A percentile compares a stretch with the other conserved stretches of the same genome.
phyloP scores from a whole-genome alignment of 2,888 invertebrate species.

The Aphidoletes aphidimyza region DNA sequence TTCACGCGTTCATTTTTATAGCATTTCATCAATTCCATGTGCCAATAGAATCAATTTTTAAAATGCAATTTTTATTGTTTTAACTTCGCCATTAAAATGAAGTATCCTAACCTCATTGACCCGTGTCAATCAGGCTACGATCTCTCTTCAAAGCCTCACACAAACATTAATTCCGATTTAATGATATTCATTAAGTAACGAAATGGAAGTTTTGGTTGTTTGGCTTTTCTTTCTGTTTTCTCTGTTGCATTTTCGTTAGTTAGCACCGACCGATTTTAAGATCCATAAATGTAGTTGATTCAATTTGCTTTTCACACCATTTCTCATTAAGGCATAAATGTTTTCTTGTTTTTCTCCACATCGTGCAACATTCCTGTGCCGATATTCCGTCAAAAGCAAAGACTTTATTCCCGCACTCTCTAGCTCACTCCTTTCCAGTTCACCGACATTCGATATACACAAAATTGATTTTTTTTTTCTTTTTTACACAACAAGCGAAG shows the following conservation, averaged over 20 bases:
- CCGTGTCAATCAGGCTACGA: neutral
- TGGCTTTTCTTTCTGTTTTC: neutral
- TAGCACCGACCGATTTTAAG: neutral
- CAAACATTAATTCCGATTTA: slow-evolving; percentile 7
- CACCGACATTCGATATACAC: neutral
- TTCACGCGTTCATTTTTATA: too few relatives aligned
- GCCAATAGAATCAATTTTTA: too few relatives aligned
- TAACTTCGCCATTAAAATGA: too few relatives aligned
- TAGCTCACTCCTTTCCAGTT: too few relatives aligned
- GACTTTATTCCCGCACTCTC: too few relatives aligned
- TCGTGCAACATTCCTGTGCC: too few relatives aligned
- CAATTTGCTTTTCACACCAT: slow-evolving; percentile 28
- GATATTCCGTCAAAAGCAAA: too few relatives aligned
- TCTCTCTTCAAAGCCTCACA: neutral
- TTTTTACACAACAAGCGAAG: slow-evolving; percentile 7
- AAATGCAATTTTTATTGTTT: too few relatives aligned
- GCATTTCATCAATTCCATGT: too few relatives aligned
- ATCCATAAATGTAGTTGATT: neutral
- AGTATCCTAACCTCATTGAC: too few relatives aligned
- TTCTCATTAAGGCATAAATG: neutral
- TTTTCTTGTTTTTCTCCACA: neutral
- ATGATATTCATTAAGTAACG: neutral
- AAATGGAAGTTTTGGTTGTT: neutral
- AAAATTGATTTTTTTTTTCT: slow-evolving; percentile 28
- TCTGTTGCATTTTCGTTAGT: neutral